phyloP scores from a whole-genome alignment of 2,797 vertebrate species.

The Eremophila alpestris region DNA sequence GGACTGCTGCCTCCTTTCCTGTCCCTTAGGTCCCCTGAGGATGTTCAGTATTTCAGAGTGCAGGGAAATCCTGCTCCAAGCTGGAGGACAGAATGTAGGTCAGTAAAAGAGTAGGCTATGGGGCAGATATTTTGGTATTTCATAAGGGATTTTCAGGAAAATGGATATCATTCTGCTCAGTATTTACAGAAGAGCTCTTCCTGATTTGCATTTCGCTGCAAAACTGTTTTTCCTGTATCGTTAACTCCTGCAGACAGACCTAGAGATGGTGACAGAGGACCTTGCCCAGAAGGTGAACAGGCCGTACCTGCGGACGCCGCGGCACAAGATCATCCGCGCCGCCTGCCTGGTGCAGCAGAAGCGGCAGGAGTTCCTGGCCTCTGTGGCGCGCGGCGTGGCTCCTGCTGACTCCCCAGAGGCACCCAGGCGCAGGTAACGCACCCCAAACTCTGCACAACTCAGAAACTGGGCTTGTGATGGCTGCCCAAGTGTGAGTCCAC shows the following conservation, averaged over 20 bases:
- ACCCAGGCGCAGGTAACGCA: slow-evolving; percentile 89
- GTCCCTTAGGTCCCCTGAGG: not conserved
- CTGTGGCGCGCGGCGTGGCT: slow-evolving; percentile 94
- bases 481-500: not conserved
- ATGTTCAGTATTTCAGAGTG: not conserved
- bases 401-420: slow-evolving; percentile 96
- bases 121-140: not conserved
- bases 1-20: not conserved
- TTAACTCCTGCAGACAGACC: slow-evolving; percentile 85
- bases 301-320: slow-evolving; percentile 96
- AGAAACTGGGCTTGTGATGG: not conserved
- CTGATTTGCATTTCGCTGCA: not conserved
- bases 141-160: not conserved
- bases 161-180: not conserved
- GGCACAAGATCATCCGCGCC: slow-evolving; percentile 96
- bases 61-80: not conserved
- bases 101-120: not conserved
- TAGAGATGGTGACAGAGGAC: slow-evolving; percentile 99
- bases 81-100: not conserved
- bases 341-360: slow-evolving; percentile 98
- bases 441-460: not conserved
- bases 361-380: slow-evolving; percentile 95
- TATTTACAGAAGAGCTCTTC: not conserved
- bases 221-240: not conserved
- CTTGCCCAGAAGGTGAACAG: slow-evolving; percentile 98